Evolutionary conservation across 2,888 invertebrate genomes (phyloP).

Genomic region (Apodemia hepburni): DNA sequence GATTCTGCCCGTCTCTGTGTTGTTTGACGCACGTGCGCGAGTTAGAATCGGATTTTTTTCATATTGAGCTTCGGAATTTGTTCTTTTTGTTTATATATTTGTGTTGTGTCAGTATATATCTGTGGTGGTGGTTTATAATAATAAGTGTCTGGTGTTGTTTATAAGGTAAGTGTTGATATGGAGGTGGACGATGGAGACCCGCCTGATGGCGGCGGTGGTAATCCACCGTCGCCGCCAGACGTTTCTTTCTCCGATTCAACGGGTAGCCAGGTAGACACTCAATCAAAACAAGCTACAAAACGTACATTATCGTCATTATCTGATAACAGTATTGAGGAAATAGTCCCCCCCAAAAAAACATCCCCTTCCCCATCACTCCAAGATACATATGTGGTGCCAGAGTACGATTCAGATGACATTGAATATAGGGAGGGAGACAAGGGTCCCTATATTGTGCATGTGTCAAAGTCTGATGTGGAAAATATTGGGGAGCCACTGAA

Average conservation of each 20-base stretch:
- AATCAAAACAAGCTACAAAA: neutral
- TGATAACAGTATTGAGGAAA: neutral
- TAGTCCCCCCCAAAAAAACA: neutral
- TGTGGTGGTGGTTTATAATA: neutral
- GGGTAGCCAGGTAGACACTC: neutral
- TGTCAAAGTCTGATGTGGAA: neutral
- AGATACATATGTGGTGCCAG: neutral
- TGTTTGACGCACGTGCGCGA: too few species aligned
- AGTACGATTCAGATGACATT: neutral
- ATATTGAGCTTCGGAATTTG: too few species aligned
- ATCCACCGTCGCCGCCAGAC: too few species aligned
- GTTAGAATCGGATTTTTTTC: too few species aligned
- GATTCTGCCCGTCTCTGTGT: too few species aligned
- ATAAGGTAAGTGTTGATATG: conserved; percentile 4
- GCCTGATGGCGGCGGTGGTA: neutral
- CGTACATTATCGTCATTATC: neutral
- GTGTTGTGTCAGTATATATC: neutral
- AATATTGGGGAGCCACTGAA: neutral
- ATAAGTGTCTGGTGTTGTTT: neutral
- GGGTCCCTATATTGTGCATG: neutral
- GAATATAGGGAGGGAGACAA: neutral
- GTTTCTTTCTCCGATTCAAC: too few species aligned
- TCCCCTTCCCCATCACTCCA: neutral
- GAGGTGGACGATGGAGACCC: neutral
- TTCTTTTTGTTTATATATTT: neutral